Base-by-base conservation (phyloP, 2,888 invertebrate genomes). In the Amblyjoppa fuscipennis region DNA sequence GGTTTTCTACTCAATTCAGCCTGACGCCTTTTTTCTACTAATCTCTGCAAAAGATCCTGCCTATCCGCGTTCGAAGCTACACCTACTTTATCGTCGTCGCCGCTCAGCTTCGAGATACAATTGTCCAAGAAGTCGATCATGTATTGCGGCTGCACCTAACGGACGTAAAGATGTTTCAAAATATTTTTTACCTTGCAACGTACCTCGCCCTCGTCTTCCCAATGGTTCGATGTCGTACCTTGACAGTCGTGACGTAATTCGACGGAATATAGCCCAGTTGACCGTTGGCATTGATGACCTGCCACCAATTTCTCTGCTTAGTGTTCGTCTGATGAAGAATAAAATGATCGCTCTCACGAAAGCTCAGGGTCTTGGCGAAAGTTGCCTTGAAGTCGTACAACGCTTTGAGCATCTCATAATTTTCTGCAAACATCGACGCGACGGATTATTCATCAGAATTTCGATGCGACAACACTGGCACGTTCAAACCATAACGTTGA, bases 291-390 rank as follows among this genome's bases (percentile, higher is more conserved):
- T 97, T 97, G 89, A 98, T 96, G 71, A 98, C 98, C 95, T 97
- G 97, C 98, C 97, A 98, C 98, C 98, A 98, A 93, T 98, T 98
- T 87, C 96, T 95, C 93, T 97, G 97, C 91, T 97, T 97, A 3
- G 96, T 96, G 87, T 96, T 97, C 31, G 96, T 96, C 92, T 97
- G 97, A 91, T 98, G 96, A 28, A 98, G 95, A 90, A 97, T 96
- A 93, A 98, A 98, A 93, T 96, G 96, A 93, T 98, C 98, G 86
- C 97, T 97, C 91, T 96, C 97, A 88, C 95, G 95, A 94, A 98
- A 98, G 93, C 97, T 97, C 85, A 98, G 95, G 7, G 98, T 98
- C 94, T 97, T 98, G 16, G 97, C 96, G 91, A 97, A 96, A 69
- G 97, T 97, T 79, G 97, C 97, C 93, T 97, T 97, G 91, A 98